These are phyloP conservation scores for Anguilla rostrata DNA, from an alignment of 2,113 vertebrate genomes.

Conservation along the genomic window DNA sequence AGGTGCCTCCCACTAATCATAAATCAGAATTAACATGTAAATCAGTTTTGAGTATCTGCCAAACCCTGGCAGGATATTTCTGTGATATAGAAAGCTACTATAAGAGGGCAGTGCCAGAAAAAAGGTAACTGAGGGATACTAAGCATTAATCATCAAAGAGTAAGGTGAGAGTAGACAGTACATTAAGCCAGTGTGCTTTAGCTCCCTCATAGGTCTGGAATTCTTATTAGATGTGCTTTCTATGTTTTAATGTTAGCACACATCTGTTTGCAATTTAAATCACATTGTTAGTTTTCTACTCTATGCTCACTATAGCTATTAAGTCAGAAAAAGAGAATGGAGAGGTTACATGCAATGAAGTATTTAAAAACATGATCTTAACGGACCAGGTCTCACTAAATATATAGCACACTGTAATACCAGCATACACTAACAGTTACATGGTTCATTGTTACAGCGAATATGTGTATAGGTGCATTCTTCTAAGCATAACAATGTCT, in stretches of 20 bases:
- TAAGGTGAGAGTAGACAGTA: constrained; percentile 18
- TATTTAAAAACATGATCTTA: constrained; percentile 7
- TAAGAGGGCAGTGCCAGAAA: background rate
- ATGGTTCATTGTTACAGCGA: background rate
- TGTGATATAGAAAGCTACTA: background rate
- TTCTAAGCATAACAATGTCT: background rate
- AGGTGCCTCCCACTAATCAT: background rate
- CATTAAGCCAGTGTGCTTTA: constrained; percentile 8
- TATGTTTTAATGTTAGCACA: constrained; percentile 17
- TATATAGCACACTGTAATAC: background rate
- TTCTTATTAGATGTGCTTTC: constrained; percentile 30
- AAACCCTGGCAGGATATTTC: background rate
- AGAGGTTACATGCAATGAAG: background rate
- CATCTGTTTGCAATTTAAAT: constrained; percentile 33
- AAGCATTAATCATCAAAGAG: background rate
- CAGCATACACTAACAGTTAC: background rate
- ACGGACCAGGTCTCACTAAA: background rate
- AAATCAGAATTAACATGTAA: background rate
- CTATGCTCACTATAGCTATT: constrained; percentile 16
- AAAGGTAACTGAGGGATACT: constrained; percentile 5
- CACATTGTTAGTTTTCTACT: constrained; percentile 22
- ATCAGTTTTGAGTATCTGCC: background rate
- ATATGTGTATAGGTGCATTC: background rate
- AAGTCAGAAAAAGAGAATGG: background rate
- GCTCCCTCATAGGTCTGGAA: constrained; percentile 31